Evolutionary conservation across 1,140 invertebrate genomes (phyloP).

Genomic region (Solen grandis): DNA sequence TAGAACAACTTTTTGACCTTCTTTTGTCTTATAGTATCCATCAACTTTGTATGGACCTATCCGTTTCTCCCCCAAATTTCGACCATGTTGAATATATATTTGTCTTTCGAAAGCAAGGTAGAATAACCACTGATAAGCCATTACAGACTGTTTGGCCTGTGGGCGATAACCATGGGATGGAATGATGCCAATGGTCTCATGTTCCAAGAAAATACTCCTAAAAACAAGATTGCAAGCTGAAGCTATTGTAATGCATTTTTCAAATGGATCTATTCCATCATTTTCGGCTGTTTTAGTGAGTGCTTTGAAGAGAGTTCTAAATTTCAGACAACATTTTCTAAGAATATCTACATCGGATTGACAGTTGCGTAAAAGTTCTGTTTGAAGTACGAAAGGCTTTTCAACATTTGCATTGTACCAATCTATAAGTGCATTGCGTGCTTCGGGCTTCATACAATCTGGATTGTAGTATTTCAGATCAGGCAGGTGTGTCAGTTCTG

Average conservation of each 20-base stretch:
- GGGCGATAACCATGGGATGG: neutral
- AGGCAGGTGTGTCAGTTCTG: neutral
- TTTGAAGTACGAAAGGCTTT: constrained; percentile 7
- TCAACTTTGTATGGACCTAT: constrained; percentile 28
- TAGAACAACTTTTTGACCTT: constrained; percentile 11
- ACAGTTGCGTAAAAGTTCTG: constrained; percentile 12
- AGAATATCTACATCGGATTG: no score
- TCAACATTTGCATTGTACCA: neutral
- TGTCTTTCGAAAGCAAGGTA: no score
- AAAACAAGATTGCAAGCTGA: no score
- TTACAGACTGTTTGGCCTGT: no score
- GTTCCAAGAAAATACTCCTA: neutral
- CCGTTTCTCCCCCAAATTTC: constrained; percentile 10
- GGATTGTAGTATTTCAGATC: no score
- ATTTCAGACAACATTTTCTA: constrained; percentile 16
- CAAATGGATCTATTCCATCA: no score
- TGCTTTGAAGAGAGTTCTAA: neutral
- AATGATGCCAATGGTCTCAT: constrained; percentile 4
- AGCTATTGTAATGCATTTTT: no score
- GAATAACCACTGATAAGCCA: no score
- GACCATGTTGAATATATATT: no score
- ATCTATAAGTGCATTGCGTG: no score
- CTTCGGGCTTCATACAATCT: no score
- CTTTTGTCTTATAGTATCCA: neutral
- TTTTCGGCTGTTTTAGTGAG: neutral